Percentiles rank a stretch among this genome's conserved stretches.
These are phyloP conservation scores for Drosophila rubida DNA, from an alignment of 2,888 invertebrate genomes.

Conservation along the genomic window DNA sequence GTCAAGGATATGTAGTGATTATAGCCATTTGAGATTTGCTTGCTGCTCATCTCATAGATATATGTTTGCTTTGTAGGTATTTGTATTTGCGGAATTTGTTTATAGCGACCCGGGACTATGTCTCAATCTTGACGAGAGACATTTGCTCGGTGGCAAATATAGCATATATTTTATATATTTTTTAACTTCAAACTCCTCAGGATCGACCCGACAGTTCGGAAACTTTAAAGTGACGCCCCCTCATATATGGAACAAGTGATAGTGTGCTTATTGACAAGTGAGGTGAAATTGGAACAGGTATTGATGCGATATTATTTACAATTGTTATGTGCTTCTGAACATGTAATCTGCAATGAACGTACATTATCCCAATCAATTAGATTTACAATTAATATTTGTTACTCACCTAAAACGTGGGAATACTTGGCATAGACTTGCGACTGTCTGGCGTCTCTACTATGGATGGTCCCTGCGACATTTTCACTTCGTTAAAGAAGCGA, in stretches of 20 bases:
- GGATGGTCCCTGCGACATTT: neutral
- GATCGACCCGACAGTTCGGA: conserved; percentile 44
- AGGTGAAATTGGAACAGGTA: conserved; percentile 9
- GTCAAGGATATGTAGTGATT: conserved; percentile 31
- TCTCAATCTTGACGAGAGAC: conserved; percentile 55
- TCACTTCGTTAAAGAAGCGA: neutral
- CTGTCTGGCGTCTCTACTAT: neutral
- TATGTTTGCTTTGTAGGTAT: neutral
- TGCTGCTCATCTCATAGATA: conserved; percentile 44
- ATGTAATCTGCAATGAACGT: conserved; percentile 7
- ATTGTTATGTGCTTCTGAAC: conserved; percentile 12
- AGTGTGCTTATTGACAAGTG: conserved; percentile 41
- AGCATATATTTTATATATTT: conserved; percentile 11
- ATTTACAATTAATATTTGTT: too few relatives aligned
- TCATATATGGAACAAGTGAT: conserved; percentile 15
- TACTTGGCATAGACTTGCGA: neutral
- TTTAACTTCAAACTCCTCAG: conserved; percentile 39
- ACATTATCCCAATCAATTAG: too few relatives aligned
- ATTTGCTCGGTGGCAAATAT: conserved; percentile 45
- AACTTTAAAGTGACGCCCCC: conserved; percentile 32
- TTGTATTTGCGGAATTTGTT: conserved; percentile 9
- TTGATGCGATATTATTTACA: neutral
- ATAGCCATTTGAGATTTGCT: conserved; percentile 48
- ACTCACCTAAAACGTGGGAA: conserved; percentile 14
- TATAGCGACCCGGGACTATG: conserved; percentile 47